phyloP scores from a whole-genome alignment of 2,888 invertebrate species.

The Neuroscelio doddi region DNA sequence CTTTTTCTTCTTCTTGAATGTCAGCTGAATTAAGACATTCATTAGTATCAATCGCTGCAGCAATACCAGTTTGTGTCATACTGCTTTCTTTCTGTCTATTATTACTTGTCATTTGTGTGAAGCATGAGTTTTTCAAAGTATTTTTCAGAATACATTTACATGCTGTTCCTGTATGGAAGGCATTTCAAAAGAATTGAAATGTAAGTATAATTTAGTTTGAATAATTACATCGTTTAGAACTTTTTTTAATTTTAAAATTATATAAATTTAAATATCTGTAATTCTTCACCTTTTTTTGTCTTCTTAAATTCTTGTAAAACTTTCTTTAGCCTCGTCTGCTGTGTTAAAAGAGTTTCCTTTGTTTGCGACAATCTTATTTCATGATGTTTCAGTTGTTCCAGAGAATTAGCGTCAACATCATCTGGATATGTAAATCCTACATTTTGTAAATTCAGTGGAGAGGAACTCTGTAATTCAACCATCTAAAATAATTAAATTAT shows the following conservation, averaged over 20 bases:
- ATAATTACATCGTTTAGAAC: no score
- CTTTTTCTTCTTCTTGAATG: slow-evolving; percentile 55
- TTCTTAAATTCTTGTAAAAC: slow-evolving; percentile 70
- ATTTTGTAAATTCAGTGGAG: slow-evolving; percentile 76
- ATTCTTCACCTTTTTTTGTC: slow-evolving; percentile 66
- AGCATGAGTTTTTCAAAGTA: slow-evolving; percentile 60
- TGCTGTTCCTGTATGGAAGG: slow-evolving; percentile 54
- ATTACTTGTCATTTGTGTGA: slow-evolving; percentile 61
- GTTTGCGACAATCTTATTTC: slow-evolving; percentile 78
- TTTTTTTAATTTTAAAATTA: background rate
- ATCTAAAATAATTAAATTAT: slow-evolving; percentile 72
- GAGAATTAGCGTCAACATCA: slow-evolving; percentile 77
- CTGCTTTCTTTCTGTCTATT: slow-evolving; percentile 60
- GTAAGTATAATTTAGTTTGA: no score
- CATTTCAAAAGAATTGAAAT: no score
- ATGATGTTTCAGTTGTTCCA: slow-evolving; percentile 79
- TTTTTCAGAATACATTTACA: slow-evolving; percentile 61
- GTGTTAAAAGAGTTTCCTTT: slow-evolving; percentile 77
- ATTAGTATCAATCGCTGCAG: slow-evolving; percentile 52
- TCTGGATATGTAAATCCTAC: slow-evolving; percentile 77
- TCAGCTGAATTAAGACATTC: slow-evolving; percentile 68
- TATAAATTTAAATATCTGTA: background rate
- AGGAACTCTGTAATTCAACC: slow-evolving; percentile 76
- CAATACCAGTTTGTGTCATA: slow-evolving; percentile 63
- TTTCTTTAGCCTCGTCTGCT: slow-evolving; percentile 77